phyloP scores from a whole-genome alignment of 2,888 invertebrate species.

The Strigamia maritima region DNA sequence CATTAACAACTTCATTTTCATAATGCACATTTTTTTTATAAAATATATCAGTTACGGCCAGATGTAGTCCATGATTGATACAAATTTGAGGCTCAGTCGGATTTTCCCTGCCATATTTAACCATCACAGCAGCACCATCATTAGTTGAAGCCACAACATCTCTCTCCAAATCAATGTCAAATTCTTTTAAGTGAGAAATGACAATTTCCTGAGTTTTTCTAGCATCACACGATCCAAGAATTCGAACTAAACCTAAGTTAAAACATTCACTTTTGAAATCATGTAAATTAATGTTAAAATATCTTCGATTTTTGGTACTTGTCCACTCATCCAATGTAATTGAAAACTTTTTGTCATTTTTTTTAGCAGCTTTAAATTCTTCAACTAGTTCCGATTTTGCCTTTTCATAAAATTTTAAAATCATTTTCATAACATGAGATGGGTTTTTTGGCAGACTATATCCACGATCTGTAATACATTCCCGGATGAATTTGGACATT shows the following conservation, averaged over 20 bases:
- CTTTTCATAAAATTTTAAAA: not conserved
- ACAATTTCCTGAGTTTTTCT: not conserved
- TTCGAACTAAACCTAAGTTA: not conserved
- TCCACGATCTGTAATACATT: not conserved
- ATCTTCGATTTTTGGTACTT: not conserved
- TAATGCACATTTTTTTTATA: too few relatives aligned
- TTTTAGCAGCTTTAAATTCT: not conserved
- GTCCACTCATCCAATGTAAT: not conserved
- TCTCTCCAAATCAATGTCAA: not conserved
- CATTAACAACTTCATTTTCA: not conserved
- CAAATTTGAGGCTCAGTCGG: not conserved
- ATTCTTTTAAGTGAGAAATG: not conserved
- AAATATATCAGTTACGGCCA: not conserved
- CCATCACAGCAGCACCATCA: not conserved
- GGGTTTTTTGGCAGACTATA: not conserved
- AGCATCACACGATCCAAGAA: not conserved
- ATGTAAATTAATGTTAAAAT: constrained; percentile 2
- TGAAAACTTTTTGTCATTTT: not conserved
- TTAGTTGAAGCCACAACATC: not conserved
- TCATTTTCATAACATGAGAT: not conserved
- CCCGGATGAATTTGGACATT: not conserved
- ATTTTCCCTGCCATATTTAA: not conserved
- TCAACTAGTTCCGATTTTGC: not conserved
- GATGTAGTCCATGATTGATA: not conserved
- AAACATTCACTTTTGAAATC: not conserved